Evolutionary conservation across 2,888 invertebrate genomes (phyloP).

Genomic region (Eupithecia dodoneata): DNA sequence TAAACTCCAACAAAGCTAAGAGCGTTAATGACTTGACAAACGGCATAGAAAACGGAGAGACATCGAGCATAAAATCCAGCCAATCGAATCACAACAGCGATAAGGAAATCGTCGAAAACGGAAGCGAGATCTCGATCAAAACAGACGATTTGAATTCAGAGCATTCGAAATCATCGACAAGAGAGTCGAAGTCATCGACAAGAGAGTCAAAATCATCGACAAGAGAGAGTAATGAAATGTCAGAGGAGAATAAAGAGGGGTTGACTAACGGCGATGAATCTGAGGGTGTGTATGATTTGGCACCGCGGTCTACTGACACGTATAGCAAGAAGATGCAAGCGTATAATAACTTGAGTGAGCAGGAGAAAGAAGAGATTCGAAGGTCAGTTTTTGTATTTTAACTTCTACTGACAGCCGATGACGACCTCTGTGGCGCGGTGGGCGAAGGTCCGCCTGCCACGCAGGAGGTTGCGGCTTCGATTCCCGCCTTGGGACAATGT

Average conservation of each 20-base stretch:
- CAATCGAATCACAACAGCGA: constrained; percentile 58
- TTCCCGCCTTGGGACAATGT: too few species aligned
- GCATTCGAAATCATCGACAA: constrained; percentile 56
- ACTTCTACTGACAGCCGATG: too few species aligned
- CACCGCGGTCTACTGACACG: constrained; percentile 74
- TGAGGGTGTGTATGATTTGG: constrained; percentile 76
- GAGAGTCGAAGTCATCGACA: constrained; percentile 57
- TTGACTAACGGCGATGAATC: constrained; percentile 72
- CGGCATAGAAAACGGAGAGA: constrained; percentile 68
- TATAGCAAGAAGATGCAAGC: constrained; percentile 79
- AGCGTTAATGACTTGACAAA: constrained; percentile 70
- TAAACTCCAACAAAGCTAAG: constrained; percentile 63
- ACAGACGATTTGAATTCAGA: constrained; percentile 76
- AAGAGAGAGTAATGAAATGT: constrained; percentile 56
- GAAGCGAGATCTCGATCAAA: constrained; percentile 73
- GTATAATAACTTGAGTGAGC: constrained; percentile 75
- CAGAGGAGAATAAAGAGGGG: constrained; percentile 63
- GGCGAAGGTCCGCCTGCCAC: too few species aligned
- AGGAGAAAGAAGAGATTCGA: constrained; percentile 78
- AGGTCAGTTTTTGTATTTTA: constrained; percentile 54
- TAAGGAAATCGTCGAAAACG: constrained; percentile 68
- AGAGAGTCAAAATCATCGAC: constrained; percentile 61
- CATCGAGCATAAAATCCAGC: constrained; percentile 69
- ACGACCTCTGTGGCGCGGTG: too few species aligned
- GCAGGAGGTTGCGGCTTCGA: too few species aligned